phyloP scores from a whole-genome alignment of 53 echinoderm and acorn worm genomes.

The Hippasteria phrygiana region DNA sequence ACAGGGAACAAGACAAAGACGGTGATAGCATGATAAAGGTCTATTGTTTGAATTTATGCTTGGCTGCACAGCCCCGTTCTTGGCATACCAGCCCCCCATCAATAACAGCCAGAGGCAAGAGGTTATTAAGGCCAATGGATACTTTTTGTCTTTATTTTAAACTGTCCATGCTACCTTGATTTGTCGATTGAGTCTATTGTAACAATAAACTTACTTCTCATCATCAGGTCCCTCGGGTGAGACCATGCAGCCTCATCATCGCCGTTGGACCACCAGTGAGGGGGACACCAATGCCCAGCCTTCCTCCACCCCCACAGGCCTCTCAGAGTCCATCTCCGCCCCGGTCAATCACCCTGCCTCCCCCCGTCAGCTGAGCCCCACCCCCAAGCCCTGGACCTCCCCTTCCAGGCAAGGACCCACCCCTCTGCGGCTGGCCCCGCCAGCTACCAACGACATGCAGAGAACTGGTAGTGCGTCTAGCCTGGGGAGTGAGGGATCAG shows the following conservation, averaged over 20 bases:
- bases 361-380: slow-evolving; percentile 44
- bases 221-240: slow-evolving; percentile 87
- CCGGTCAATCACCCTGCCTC: slow-evolving; percentile 42
- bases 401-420: slow-evolving; percentile 11
- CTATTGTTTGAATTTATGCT: no score
- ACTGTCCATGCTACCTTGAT: no score
- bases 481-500: slow-evolving; percentile 67
- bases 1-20: no score
- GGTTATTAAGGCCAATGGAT: no score
- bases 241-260: slow-evolving; percentile 86
- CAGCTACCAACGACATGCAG: slow-evolving; percentile 19
- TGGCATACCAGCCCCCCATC: no score
- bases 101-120: no score
- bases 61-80: no score
- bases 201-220: background rate
- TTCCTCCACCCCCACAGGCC: slow-evolving; percentile 1
- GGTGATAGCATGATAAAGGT: no score
- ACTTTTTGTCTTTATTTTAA: no score
- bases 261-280: slow-evolving; percentile 41
- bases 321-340: slow-evolving; percentile 36
- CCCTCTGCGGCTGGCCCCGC: slow-evolving; percentile 49
- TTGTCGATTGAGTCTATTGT: no score
- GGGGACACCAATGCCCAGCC: background rate
- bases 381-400: background rate
- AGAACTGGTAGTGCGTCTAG: slow-evolving; percentile 64